Evolutionary conservation across 2,888 invertebrate species (phyloP).

Genomic region (Tromatobia lineatoria): DNA sequence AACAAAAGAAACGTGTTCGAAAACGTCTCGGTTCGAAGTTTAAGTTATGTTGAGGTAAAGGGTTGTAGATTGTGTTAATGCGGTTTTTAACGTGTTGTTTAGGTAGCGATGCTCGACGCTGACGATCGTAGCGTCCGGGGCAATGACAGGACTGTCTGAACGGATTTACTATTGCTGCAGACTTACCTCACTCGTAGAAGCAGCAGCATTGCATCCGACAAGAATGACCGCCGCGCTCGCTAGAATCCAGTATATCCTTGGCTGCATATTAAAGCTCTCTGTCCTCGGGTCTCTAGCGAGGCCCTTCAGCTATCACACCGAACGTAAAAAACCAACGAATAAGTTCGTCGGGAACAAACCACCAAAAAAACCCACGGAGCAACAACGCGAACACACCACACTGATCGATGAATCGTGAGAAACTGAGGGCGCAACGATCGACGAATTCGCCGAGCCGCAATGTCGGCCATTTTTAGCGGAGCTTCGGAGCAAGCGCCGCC

Average conservation of each 20-base stretch:
- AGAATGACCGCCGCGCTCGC: constrained; percentile 91
- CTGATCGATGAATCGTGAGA: constrained; percentile 85
- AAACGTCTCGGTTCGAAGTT: constrained; percentile 21
- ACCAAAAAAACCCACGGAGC: constrained; percentile 79
- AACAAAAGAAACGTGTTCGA: constrained; percentile 44
- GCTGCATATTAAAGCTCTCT: constrained; percentile 87
- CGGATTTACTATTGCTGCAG: constrained; percentile 70
- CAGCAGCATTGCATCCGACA: constrained; percentile 91
- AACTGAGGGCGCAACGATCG: constrained; percentile 84
- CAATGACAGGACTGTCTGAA: constrained; percentile 38
- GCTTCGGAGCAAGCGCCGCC: constrained; percentile 5
- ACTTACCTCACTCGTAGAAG: constrained; percentile 88
- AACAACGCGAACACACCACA: constrained; percentile 83
- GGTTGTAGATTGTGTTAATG: too few relatives aligned
- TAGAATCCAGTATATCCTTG: constrained; percentile 91
- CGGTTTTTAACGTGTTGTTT: not conserved
- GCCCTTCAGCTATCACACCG: constrained; percentile 68
- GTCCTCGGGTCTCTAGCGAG: constrained; percentile 69
- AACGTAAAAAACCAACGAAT: constrained; percentile 71
- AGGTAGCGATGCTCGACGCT: not conserved
- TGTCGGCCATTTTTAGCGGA: constrained; percentile 62
- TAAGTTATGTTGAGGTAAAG: too few relatives aligned
- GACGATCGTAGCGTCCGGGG: constrained; percentile 13
- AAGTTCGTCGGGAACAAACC: constrained; percentile 74
- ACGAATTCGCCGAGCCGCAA: constrained; percentile 66